Conservation (phyloP, 2,888 invertebrate genomes). For the Polietes domitor region DNA sequence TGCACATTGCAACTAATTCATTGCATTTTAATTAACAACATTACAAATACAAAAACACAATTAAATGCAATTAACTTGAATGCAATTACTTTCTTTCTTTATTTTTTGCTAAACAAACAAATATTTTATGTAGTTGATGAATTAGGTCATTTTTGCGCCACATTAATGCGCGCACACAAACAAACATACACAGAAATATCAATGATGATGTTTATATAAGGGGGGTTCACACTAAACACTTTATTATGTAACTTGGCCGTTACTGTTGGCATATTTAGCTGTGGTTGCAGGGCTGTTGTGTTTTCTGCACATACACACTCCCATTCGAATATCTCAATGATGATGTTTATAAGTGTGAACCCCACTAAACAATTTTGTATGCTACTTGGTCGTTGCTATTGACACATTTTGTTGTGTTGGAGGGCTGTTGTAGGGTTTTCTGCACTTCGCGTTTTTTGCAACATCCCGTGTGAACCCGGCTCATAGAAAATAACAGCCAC, state of each 20-base stretch:
- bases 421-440: too few relatives aligned
- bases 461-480: not conserved
- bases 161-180: not conserved
- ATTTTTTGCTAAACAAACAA: not conserved
- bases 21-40: conserved; percentile 26
- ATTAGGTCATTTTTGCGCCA: conserved; percentile 1
- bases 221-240: not conserved
- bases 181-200: not conserved
- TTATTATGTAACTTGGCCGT: not conserved
- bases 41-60: not conserved
- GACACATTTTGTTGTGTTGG: too few relatives aligned
- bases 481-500: not conserved
- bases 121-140: not conserved
- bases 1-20: not conserved
- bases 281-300: too few relatives aligned
- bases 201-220: not conserved
- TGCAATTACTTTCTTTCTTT: conserved; percentile 7
- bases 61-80: not conserved
- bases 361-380: too few relatives aligned
- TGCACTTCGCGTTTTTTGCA: too few relatives aligned
- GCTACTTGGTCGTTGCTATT: too few relatives aligned
- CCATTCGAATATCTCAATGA: too few relatives aligned
- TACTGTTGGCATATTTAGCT: too few relatives aligned
- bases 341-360: too few relatives aligned
- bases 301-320: too few relatives aligned